Conservation (phyloP, 2,888 invertebrate species). For the Ophion obscuratus region DNA sequence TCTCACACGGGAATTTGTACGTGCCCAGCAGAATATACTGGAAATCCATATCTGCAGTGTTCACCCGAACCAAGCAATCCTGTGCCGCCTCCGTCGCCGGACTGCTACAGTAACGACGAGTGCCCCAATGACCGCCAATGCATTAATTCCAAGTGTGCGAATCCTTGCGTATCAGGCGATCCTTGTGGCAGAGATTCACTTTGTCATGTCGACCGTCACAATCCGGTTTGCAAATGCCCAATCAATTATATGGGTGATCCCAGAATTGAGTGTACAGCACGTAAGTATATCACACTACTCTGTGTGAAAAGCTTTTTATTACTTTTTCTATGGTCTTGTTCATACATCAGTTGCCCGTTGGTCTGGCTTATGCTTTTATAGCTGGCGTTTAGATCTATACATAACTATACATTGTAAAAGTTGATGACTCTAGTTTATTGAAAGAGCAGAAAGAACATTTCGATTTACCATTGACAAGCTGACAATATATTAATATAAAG, state of each 20-base stretch:
- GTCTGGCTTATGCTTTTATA: too few species aligned
- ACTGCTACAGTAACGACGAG: conserved; percentile 92
- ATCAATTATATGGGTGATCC: conserved; percentile 91
- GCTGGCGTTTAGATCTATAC: too few species aligned
- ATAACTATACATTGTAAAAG: too few species aligned
- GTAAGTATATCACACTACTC: conserved; percentile 86
- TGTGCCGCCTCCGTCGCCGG: conserved; percentile 83
- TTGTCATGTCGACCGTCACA: conserved; percentile 91
- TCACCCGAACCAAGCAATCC: conserved; percentile 82
- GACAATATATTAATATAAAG: background rate
- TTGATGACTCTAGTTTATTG: too few species aligned
- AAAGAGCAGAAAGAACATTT: too few species aligned
- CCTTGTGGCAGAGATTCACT: conserved; percentile 93
- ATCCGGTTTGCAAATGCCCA: conserved; percentile 93
- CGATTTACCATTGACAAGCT: too few species aligned
- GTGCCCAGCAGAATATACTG: conserved; percentile 91
- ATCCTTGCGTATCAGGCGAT: conserved; percentile 89
- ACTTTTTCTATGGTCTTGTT: too few species aligned
- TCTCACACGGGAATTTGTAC: conserved; percentile 92
- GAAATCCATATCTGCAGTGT: conserved; percentile 93
- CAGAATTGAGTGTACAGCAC: conserved; percentile 90
- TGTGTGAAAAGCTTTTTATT: background rate
- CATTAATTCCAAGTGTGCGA: conserved; percentile 90
- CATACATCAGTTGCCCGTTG: too few species aligned
- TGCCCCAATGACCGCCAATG: conserved; percentile 91